Conservation (phyloP, 2,888 invertebrate genomes). For the Plebejus anna region DNA sequence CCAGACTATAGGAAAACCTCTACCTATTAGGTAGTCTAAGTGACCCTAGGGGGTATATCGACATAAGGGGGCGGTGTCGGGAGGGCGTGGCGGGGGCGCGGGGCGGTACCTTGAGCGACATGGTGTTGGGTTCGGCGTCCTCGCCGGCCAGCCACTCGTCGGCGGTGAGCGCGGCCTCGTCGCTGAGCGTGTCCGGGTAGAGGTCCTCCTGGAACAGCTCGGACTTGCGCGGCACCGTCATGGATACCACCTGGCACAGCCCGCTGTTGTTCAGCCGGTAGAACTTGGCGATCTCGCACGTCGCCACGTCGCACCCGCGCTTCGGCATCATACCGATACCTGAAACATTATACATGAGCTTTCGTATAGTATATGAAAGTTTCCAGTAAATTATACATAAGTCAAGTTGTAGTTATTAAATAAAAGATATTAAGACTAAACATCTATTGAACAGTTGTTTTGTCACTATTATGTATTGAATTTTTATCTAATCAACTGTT, state of each 20-base stretch:
- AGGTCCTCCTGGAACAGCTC: conserved; percentile 98
- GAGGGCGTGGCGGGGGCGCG: not conserved
- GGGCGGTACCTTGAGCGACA: conserved; percentile 89
- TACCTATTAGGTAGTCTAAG: too few species aligned
- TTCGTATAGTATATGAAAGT: too few species aligned
- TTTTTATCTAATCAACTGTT: too few species aligned
- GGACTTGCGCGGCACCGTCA: conserved; percentile 98
- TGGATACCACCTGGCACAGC: conserved; percentile 95
- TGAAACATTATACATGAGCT: conserved; percentile 37
- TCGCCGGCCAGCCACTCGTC: conserved; percentile 96
- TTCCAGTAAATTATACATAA: too few species aligned
- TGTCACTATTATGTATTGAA: too few species aligned
- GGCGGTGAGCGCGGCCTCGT: conserved; percentile 92
- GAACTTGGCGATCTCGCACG: conserved; percentile 97
- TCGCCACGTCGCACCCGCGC: conserved; percentile 95
- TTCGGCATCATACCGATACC: conserved; percentile 98
- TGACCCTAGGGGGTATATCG: too few species aligned
- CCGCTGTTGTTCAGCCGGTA: conserved; percentile 97
- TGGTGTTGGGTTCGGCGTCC: conserved; percentile 93
- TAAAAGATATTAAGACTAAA: too few species aligned
- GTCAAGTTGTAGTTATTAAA: too few species aligned
- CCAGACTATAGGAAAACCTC: too few species aligned
- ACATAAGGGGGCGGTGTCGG: too few species aligned
- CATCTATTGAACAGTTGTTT: too few species aligned
- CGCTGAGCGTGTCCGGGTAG: conserved; percentile 96